Evolutionary conservation across 2,888 invertebrate genomes (phyloP).

Genomic region (Leptopterna dolabrata): DNA sequence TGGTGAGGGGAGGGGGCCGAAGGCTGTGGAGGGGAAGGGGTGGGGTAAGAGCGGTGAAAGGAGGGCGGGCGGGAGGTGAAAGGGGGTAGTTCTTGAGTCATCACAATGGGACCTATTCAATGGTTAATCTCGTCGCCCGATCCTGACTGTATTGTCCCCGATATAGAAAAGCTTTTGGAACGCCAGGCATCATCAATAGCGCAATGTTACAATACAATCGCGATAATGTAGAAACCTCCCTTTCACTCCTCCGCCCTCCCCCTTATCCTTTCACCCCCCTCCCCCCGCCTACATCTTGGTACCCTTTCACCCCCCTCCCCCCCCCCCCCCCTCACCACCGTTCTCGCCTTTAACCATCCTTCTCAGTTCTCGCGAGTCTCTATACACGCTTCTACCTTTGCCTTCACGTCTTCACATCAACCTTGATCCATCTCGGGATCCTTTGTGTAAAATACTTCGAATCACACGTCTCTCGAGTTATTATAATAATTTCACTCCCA

Average conservation of each 20-base stretch:
- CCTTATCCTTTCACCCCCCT: neutral
- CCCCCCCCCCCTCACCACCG: neutral
- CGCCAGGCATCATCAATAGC: conserved; percentile 63
- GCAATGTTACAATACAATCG: conserved; percentile 64
- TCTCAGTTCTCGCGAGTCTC: conserved; percentile 11
- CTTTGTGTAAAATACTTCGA: neutral
- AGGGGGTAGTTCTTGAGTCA: conserved; percentile 59
- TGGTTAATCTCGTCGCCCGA: conserved; percentile 63
- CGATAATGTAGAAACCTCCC: conserved; percentile 61
- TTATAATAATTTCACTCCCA: neutral
- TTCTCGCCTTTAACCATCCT: conserved; percentile 5
- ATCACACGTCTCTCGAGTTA: neutral
- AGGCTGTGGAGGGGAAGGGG: conserved; percentile 8
- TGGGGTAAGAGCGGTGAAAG: neutral
- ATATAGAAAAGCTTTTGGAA: conserved; percentile 63
- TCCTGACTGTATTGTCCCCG: conserved; percentile 63
- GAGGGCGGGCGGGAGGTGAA: neutral
- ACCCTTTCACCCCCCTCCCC: neutral
- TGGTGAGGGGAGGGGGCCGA: neutral
- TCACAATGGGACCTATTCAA: conserved; percentile 63
- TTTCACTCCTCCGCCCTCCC: conserved; percentile 26
- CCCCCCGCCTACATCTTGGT: neutral
- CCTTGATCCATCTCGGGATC: conserved; percentile 4
- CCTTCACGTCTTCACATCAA: conserved; percentile 20
- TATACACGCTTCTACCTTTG: conserved; percentile 9